Percentiles rank a stretch among this genome's conserved stretches.
These are phyloP conservation scores for Hyles vespertilio DNA, from an alignment of 1,140 invertebrate genomes.

Conservation along the genomic window DNA sequence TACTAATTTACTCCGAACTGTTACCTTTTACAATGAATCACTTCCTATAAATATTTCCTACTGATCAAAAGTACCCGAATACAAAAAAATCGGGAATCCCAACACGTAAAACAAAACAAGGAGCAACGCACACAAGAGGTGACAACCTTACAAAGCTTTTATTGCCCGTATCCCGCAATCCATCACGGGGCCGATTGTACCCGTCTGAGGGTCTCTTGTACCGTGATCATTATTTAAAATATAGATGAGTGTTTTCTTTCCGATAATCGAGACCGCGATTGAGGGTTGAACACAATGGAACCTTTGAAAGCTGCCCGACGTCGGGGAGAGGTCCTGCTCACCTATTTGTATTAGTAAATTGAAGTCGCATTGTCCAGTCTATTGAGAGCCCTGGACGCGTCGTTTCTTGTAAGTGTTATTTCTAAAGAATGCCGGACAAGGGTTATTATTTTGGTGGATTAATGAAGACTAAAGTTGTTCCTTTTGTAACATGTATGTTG, in stretches of 20 bases:
- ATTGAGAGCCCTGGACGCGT: conserved; percentile 39
- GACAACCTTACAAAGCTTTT: conserved; percentile 46
- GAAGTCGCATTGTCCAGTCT: conserved; percentile 64
- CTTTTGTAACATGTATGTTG: no score
- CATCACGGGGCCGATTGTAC: conserved; percentile 55
- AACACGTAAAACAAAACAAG: conserved; percentile 15
- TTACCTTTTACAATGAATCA: no score
- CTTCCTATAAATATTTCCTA: no score
- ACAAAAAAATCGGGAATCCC: not conserved
- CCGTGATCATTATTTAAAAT: conserved; percentile 73
- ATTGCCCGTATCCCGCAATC: conserved; percentile 52
- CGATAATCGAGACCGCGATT: conserved; percentile 72
- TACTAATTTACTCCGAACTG: no score
- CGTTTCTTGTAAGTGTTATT: conserved; percentile 4
- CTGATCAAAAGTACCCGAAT: not conserved
- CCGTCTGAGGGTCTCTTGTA: conserved; percentile 39
- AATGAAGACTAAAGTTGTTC: no score
- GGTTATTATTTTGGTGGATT: no score
- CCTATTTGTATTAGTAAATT: conserved; percentile 75
- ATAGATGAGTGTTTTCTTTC: conserved; percentile 74
- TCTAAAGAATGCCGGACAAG: no score
- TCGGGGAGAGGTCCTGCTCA: conserved; percentile 40
- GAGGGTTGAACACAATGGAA: conserved; percentile 65
- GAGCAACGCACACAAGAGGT: conserved; percentile 24
- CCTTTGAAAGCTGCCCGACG: conserved; percentile 55